Evolutionary conservation across 2,797 vertebrate species (phyloP).

Genomic region (Clarias pachynema): DNA sequence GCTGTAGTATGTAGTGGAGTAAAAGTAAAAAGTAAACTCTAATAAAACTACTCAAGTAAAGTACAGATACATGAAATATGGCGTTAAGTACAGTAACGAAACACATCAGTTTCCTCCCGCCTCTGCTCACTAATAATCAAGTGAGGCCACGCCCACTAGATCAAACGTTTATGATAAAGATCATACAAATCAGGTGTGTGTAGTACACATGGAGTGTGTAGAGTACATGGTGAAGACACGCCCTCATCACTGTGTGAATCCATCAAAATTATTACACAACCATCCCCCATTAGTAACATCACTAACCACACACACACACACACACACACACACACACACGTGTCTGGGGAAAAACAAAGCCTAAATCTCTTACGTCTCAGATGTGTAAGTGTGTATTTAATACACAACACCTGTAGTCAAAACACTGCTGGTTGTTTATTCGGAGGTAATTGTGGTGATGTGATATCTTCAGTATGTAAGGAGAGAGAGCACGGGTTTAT

Average conservation of each 20-base stretch:
- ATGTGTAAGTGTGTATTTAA: background rate
- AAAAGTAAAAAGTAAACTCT: no score
- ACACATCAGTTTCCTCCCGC: no score
- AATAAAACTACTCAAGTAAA: no score
- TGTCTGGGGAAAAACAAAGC: background rate
- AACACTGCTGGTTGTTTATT: slow-evolving; percentile 6
- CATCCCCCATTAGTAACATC: background rate
- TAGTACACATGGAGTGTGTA: background rate
- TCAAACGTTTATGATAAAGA: background rate
- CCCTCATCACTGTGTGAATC: background rate
- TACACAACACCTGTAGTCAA: background rate
- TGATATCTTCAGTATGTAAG: slow-evolving; percentile 3
- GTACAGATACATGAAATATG: no score
- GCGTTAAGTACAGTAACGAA: no score
- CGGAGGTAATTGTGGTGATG: background rate
- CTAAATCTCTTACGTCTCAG: background rate
- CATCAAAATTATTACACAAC: background rate
- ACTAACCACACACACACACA: background rate
- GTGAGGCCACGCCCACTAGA: background rate
- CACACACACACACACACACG: background rate
- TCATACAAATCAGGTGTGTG: background rate
- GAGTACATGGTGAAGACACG: background rate
- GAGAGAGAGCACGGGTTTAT: slow-evolving; percentile 9
- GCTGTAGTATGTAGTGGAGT: no score
- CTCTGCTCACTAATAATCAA: background rate